Conservation (phyloP, 2,113 vertebrate species). For the Lipotes vexillifer region DNA sequence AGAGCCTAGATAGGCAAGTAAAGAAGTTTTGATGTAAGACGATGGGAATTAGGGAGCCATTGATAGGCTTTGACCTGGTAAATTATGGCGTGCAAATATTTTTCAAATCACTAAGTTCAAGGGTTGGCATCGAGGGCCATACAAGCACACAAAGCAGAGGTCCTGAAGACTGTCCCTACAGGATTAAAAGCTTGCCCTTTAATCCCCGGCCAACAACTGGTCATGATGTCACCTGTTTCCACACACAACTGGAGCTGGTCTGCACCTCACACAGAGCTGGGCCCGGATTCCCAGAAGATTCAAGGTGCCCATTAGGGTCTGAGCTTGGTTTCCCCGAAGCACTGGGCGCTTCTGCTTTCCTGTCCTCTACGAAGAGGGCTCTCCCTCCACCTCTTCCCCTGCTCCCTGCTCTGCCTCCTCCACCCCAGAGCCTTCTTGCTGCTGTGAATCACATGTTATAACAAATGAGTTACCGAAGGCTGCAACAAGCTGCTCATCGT, state of each 20-base stretch:
- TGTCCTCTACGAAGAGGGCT: not conserved
- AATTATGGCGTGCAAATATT: not conserved
- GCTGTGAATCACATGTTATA: not conserved
- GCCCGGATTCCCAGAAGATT: not conserved
- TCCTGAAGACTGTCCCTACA: not conserved
- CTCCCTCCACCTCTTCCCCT: not conserved
- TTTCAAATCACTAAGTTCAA: not conserved
- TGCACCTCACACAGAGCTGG: not conserved
- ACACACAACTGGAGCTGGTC: not conserved
- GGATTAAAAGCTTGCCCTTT: not conserved
- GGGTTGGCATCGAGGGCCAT: not conserved
- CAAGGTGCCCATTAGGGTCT: no score
- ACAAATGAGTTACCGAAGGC: constrained; percentile 68
- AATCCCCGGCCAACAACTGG: not conserved
- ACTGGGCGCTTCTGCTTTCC: not conserved
- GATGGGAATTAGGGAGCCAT: not conserved
- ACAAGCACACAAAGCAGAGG: not conserved
- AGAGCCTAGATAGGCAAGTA: not conserved
- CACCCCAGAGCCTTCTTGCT: not conserved
- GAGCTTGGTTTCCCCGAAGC: not conserved
- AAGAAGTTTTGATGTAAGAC: not conserved
- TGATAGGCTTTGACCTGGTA: not conserved
- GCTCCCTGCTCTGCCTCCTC: not conserved
- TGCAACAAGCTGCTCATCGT: not conserved
- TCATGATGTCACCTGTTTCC: not conserved